phyloP scores from a whole-genome alignment of 2,797 vertebrate species.

The Pteropus rufus region DNA sequence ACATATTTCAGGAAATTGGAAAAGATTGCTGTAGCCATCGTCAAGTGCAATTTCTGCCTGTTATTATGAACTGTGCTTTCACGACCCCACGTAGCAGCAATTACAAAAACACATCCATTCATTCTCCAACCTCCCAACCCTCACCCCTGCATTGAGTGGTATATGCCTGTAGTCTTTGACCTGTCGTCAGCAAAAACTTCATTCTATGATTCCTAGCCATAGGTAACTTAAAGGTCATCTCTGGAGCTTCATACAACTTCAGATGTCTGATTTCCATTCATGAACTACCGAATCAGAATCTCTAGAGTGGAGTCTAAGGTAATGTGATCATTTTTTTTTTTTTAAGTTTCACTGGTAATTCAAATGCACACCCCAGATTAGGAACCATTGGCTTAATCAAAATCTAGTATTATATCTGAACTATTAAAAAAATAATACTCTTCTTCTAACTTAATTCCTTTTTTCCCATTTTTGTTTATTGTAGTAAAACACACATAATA shows the following conservation, averaged over 20 bases:
- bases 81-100: neutral
- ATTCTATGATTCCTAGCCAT: neutral
- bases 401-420: neutral
- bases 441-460: neutral
- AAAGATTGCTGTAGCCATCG: neutral
- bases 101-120: neutral
- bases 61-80: neutral
- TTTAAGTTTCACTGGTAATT: neutral
- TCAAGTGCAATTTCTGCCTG: neutral
- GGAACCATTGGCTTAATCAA: neutral
- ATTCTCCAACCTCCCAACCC: neutral
- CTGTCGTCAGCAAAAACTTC: neutral
- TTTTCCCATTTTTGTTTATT: neutral
- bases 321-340: neutral
- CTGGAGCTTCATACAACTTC: neutral
- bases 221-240: neutral
- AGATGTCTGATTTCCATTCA: neutral
- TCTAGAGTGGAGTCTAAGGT: neutral
- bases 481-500: neutral
- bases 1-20: neutral
- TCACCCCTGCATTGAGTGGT: neutral
- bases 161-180: neutral
- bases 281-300: neutral
- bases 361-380: neutral
- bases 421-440: neutral